Evolutionary conservation across 2,888 invertebrate genomes (phyloP), one percentile per base, ranked within the genome.

Genomic region (Cryptops parisi): DNA sequence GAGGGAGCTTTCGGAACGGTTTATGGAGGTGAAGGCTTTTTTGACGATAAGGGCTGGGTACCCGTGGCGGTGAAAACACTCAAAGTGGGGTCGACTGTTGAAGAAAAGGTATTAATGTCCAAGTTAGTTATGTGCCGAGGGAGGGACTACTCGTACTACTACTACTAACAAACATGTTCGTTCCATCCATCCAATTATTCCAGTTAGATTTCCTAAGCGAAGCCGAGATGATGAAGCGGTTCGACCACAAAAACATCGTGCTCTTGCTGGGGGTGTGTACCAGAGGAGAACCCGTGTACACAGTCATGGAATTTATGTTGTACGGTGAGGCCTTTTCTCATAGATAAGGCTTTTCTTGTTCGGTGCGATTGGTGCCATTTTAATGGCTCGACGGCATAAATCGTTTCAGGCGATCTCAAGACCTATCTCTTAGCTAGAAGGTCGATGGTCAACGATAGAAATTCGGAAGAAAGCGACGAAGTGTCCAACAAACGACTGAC

Each of bases 1-100:
- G 85, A 88, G 67, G 93, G 91, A 17, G 90, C 90, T 0, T 93
- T 91, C 67, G 93, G 93, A 5, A 87, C 82, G 0, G 91, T 91
- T 1, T 91, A 87, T 68, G 87, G 87, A 33, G 93, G 93, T 0
- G 90, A 91, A 69, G 84, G 87, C 2, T 76, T 80, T 60, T 76
- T 84, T 52, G 71, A 76, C 22, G 73, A 74, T 9, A 75, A 74
- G 56, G 82, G 80, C 44, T 90, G 90, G 89, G 76, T 79, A 4
- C 82, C 85, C 0, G 85, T 88, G 12, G 88, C 88, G 12, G 86
- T 91, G 0, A 93, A 93, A 69, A 89, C 90, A 0, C 73, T 91
- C 2, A 89, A 90, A 69, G 74, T 80, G 38, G 86, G 86, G 2
- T 84, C 86, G 1, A 77, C 78, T 6, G 79, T 82, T 1, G 89